phyloP scores from a whole-genome alignment of 2,888 invertebrate species.

The Callimorpha dominula region DNA sequence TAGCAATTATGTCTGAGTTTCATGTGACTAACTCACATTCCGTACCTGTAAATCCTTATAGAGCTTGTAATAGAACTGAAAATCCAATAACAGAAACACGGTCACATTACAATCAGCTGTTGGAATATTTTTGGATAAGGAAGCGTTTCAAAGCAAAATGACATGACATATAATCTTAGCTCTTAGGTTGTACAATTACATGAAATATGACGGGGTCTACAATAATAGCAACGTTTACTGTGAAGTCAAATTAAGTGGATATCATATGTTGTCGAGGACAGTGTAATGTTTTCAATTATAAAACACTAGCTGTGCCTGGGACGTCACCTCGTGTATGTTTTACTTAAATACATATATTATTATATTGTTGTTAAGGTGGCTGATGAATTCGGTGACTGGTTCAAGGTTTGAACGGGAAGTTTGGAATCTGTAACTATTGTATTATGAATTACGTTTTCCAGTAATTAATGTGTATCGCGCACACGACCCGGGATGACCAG shows the following conservation, averaged over 20 bases:
- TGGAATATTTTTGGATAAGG: not conserved
- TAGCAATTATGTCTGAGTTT: constrained; percentile 58
- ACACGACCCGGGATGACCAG: no score
- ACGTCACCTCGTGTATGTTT: no score
- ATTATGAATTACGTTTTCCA: no score
- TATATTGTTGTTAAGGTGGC: no score
- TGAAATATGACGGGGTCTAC: not conserved
- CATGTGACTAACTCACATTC: constrained; percentile 31
- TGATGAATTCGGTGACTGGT: no score
- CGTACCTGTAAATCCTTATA: constrained; percentile 18
- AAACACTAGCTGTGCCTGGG: no score
- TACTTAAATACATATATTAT: no score
- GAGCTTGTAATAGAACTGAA: constrained; percentile 21
- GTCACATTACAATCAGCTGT: not conserved
- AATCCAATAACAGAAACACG: constrained; percentile 14
- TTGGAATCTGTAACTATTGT: no score
- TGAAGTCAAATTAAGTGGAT: not conserved
- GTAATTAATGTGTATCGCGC: no score
- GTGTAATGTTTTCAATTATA: not conserved
- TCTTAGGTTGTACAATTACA: not conserved
- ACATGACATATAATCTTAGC: not conserved
- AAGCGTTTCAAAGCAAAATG: not conserved
- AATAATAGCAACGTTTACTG: not conserved
- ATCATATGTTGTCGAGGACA: not conserved
- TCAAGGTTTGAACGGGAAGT: no score